Percentiles rank a stretch among this genome's conserved stretches.
These are phyloP conservation scores for Galbula dea DNA, from an alignment of 2,113 vertebrate species.

Conservation along the genomic window DNA sequence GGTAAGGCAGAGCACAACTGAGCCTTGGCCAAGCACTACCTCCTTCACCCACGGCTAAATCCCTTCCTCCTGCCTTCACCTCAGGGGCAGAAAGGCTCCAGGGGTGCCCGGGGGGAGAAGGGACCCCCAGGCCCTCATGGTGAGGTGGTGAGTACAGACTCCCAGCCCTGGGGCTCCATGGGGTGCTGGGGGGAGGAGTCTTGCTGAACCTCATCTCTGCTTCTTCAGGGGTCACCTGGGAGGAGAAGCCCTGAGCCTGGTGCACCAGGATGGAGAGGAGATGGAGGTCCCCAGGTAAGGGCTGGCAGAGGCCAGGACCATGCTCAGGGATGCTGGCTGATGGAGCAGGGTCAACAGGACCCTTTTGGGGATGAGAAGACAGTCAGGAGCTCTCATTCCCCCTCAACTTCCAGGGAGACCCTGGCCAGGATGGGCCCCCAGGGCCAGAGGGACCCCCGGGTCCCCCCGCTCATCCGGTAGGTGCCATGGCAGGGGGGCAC, in stretches of 20 bases:
- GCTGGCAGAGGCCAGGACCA: background rate
- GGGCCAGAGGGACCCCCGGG: background rate
- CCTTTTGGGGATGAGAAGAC: too few relatives aligned
- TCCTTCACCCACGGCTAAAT: background rate
- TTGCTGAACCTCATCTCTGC: background rate
- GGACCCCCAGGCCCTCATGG: background rate
- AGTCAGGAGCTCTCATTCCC: background rate
- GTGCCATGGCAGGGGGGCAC: background rate
- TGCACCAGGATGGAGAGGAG: background rate
- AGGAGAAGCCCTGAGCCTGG: background rate
- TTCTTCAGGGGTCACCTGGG: background rate
- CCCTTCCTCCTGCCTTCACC: background rate
- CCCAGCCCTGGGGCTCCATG: fast-evolving
- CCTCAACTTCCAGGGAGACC: background rate
- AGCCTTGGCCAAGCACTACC: background rate
- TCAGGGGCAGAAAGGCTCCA: background rate
- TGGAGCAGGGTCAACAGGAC: background rate
- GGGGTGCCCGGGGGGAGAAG: background rate
- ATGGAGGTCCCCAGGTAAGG: background rate
- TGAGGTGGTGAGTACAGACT: background rate
- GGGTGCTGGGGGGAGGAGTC: background rate
- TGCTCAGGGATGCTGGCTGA: background rate
- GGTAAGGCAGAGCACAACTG: background rate
- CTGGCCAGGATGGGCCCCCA: background rate
- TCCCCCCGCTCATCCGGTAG: background rate